Conservation (phyloP, 92 coral and sea anemone species). For the Ricordea florida region DNA sequence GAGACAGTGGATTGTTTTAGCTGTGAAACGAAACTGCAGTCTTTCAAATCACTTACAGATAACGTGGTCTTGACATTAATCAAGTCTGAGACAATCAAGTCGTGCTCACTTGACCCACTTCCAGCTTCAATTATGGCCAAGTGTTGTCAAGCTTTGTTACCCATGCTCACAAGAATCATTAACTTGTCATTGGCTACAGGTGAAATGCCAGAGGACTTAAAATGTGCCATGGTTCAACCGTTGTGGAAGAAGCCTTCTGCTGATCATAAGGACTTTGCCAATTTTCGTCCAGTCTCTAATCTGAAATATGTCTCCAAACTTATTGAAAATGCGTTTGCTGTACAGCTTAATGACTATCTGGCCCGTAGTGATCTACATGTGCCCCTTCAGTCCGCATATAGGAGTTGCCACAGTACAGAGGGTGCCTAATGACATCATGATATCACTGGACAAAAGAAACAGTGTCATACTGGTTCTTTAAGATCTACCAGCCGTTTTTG, state of each 20-base stretch:
- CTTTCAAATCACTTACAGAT: conserved; percentile 12
- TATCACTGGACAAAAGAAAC: conserved; percentile 1
- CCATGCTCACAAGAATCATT: conserved; percentile 1
- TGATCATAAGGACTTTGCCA: conserved; percentile 18
- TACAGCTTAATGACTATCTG: conserved; percentile 23
- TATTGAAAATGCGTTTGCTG: conserved; percentile 9
- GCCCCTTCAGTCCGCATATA: conserved; percentile 4
- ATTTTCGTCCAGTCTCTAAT: conserved; percentile 44
- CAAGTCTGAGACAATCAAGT: conserved; percentile 39
- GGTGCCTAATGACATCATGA: conserved; percentile 8
- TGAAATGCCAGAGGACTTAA: conserved; percentile 19
- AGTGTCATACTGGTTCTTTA: conserved; percentile 1
- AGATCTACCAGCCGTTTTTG: conserved; percentile 15
- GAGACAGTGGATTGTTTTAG: no score
- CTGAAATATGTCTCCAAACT: conserved; percentile 41
- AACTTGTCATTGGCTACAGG: conserved; percentile 10
- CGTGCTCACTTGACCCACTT: conserved; percentile 26
- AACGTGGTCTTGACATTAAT: conserved; percentile 6
- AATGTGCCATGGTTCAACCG: conserved; percentile 31
- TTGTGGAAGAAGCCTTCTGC: conserved; percentile 32
- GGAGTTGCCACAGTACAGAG: not conserved
- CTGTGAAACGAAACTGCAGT: not conserved
- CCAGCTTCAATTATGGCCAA: conserved; percentile 20
- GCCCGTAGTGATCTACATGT: not conserved
- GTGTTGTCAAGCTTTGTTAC: conserved; percentile 9